phyloP scores from a whole-genome alignment of 2,113 vertebrate species.

The Rhombomys opimus region DNA sequence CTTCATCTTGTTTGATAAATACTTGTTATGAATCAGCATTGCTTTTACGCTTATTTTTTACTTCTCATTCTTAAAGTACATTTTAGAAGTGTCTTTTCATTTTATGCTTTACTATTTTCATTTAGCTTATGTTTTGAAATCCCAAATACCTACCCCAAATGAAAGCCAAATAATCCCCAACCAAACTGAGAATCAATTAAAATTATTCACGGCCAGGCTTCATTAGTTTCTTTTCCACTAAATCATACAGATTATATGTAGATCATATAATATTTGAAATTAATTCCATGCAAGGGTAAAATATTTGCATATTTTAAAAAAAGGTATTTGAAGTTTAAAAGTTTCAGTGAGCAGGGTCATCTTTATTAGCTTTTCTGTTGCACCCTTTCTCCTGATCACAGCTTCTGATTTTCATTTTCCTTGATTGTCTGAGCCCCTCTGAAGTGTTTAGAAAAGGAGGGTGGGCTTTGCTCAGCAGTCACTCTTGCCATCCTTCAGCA shows the following conservation, averaged over 20 bases:
- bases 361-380: constrained; percentile 12
- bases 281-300: constrained; percentile 52
- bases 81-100: constrained; percentile 39
- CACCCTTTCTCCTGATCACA: constrained; percentile 29
- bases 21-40: constrained; percentile 49
- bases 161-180: constrained; percentile 50
- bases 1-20: constrained; percentile 64
- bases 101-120: constrained; percentile 67
- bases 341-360: background rate
- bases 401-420: constrained; percentile 23
- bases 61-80: background rate
- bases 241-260: constrained; percentile 1
- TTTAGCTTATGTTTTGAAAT: constrained; percentile 68
- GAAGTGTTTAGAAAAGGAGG: background rate
- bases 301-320: constrained; percentile 41
- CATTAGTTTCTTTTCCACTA: background rate
- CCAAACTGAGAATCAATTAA: background rate
- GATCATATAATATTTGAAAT: constrained; percentile 58
- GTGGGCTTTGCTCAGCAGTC: background rate
- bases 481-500: background rate
- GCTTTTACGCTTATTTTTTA: constrained; percentile 42
- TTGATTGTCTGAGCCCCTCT: background rate
- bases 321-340: constrained; percentile 15
- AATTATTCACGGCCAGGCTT: constrained; percentile 47
- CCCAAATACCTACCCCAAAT: background rate